A percentile compares a stretch with the other conserved stretches of the same genome.
phyloP scores from a whole-genome alignment of 2,888 invertebrate genomes.

The Sepioteuthis lessoniana region DNA sequence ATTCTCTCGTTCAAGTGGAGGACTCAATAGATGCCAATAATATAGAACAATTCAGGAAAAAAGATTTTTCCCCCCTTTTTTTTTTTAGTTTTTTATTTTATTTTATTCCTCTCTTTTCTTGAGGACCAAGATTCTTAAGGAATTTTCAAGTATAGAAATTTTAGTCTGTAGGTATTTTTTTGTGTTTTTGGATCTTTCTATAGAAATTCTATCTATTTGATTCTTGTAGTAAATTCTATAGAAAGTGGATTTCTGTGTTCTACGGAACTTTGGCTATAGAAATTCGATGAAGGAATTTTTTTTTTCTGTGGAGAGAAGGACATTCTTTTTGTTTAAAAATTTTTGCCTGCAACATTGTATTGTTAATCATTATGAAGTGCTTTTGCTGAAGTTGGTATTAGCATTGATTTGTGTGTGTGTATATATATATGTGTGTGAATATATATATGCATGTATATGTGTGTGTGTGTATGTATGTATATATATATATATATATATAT shows the following conservation, averaged over 20 bases:
- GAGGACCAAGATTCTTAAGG: not conserved
- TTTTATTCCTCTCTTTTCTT: not conserved
- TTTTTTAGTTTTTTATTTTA: no score
- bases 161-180: not conserved
- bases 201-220: conserved; percentile 18
- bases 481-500: not conserved
- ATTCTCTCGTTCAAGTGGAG: not conserved
- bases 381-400: not conserved
- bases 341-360: not conserved
- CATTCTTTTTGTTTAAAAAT: not conserved
- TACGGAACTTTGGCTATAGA: conserved; percentile 33
- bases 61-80: no score
- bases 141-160: conserved; percentile 33
- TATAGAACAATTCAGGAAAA: not conserved
- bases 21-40: conserved; percentile 16
- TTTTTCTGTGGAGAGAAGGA: not conserved
- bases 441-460: not conserved
- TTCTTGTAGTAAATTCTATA: not conserved
- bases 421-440: not conserved
- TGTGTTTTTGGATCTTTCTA: not conserved
- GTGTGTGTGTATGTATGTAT: not conserved
- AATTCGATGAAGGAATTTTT: not conserved
- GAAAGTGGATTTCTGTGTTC: conserved; percentile 5
- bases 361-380: conserved; percentile 33
- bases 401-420: not conserved